Evolutionary conservation across 2,888 invertebrate species (phyloP), one percentile per base, ranked within the genome.

Genomic region (Drosophila borealis): DNA sequence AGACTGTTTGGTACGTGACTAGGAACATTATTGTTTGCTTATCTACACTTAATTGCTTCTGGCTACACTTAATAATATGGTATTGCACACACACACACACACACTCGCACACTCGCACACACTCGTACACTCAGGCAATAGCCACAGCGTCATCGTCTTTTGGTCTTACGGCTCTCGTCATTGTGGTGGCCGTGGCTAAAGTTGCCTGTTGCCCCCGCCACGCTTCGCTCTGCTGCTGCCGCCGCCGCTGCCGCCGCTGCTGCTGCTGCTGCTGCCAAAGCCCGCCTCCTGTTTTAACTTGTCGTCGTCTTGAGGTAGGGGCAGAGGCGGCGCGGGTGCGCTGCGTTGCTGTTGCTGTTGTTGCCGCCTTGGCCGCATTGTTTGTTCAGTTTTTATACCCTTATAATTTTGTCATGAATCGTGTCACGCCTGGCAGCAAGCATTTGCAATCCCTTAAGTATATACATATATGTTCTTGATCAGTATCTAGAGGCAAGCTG

Each of bases 41-140:
- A 89, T 90, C 89, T 81, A 85, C 86, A 88, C 86, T 90, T 90
- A 90, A 90, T 90, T 90, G 90, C 90, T 90, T 85, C 80, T 86
- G 90, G 90, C 91, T 89, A 90, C 89, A 90, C 90, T 90, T 90
- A 90, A 89, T 90, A 90, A 90, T 83, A 87, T 80, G 82, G 79
- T 77, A 74, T 79, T 51, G 56, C 74, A 70, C 57, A 74, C 61
- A 66, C 17, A 55, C 65, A 63, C 39, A 61, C 45, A 59, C 19
- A 56, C 34, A 62, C 44, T 46, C 19, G 57, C 56, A 44, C 48
- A 68, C 17, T 1, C 17, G 1, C 1, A 53, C 39, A 53, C 13
- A 41, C 33, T 56, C 11, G n/a, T 21, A 60, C 34, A 53, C 5
- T 50, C 25, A 36, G 39, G 59, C 41, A 46, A 66, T 56, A 70